These are phyloP conservation scores for Metellina segmentata DNA, from an alignment of 2,888 invertebrate species.

Conservation along the genomic window DNA sequence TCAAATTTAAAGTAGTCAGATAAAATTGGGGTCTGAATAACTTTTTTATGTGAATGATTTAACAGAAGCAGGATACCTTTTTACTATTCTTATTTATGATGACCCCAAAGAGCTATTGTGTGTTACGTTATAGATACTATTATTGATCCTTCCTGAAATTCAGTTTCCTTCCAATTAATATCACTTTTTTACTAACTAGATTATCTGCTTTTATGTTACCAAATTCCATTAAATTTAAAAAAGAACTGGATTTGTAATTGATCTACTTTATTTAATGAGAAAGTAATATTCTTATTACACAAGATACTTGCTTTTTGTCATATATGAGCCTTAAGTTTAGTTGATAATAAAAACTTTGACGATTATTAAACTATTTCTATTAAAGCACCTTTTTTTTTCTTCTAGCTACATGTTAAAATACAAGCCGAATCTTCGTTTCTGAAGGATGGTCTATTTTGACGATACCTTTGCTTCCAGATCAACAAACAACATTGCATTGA, in stretches of 20 bases:
- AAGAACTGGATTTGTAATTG: neutral
- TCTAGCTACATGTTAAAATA: constrained; percentile 92
- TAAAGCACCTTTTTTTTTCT: constrained; percentile 81
- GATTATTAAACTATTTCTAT: neutral
- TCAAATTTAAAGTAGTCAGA: too few species aligned
- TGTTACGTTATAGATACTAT: too few species aligned
- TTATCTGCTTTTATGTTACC: too few species aligned
- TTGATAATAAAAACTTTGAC: neutral
- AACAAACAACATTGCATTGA: neutral
- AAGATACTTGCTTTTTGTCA: neutral
- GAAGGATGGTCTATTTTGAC: neutral
- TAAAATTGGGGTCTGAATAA: too few species aligned
- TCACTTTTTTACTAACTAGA: too few species aligned
- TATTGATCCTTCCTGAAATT: too few species aligned
- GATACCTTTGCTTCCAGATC: neutral
- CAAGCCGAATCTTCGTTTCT: constrained; percentile 92
- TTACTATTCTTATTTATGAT: too few species aligned
- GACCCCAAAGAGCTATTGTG: too few species aligned
- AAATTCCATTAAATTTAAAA: too few species aligned
- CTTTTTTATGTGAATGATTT: too few species aligned
- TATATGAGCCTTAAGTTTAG: neutral
- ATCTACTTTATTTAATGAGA: neutral
- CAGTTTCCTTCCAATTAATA: too few species aligned
- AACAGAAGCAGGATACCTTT: too few species aligned
- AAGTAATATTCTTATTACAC: neutral